These are phyloP conservation scores for Pocillopora damicornis DNA, from an alignment of 64 coral and sea anemone genomes.

Conservation along the genomic window DNA sequence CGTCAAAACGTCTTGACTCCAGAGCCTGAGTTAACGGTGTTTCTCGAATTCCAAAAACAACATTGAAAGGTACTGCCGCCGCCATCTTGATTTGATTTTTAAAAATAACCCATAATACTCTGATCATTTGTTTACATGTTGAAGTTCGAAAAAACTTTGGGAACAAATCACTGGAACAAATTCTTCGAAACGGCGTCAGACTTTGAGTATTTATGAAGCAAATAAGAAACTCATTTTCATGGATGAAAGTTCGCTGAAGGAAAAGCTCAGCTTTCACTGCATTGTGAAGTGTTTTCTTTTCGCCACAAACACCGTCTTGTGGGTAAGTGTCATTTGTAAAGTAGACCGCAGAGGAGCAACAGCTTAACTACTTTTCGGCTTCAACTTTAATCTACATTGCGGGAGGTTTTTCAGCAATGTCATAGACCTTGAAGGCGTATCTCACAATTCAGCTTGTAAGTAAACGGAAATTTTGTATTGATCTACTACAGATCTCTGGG, in stretches of 20 bases:
- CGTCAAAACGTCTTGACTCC: conserved; percentile 71
- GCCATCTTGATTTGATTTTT: conserved; percentile 55
- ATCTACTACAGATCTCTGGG: too few species aligned
- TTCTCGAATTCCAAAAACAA: conserved; percentile 79
- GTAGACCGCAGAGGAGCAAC: too few species aligned
- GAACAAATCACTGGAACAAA: neutral
- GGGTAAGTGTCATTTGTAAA: conserved; percentile 27
- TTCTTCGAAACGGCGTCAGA: neutral
- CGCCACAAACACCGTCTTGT: conserved; percentile 36
- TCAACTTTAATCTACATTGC: too few species aligned
- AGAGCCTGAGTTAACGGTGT: conserved; percentile 82
- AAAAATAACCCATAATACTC: neutral
- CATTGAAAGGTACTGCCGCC: conserved; percentile 64
- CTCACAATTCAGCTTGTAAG: too few species aligned
- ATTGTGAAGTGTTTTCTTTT: conserved; percentile 60
- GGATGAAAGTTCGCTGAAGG: neutral
- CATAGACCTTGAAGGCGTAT: too few species aligned
- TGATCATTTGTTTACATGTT: neutral
- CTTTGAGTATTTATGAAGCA: neutral
- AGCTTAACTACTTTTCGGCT: neutral
- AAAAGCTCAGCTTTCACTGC: conserved; percentile 34
- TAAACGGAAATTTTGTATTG: too few species aligned
- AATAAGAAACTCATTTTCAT: neutral
- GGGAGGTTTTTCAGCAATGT: too few species aligned
- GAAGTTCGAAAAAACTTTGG: neutral